Percentiles rank a stretch among this genome's conserved stretches.
phyloP scores from a whole-genome alignment of 2,797 vertebrate species.

The Sitta carolinensis region DNA sequence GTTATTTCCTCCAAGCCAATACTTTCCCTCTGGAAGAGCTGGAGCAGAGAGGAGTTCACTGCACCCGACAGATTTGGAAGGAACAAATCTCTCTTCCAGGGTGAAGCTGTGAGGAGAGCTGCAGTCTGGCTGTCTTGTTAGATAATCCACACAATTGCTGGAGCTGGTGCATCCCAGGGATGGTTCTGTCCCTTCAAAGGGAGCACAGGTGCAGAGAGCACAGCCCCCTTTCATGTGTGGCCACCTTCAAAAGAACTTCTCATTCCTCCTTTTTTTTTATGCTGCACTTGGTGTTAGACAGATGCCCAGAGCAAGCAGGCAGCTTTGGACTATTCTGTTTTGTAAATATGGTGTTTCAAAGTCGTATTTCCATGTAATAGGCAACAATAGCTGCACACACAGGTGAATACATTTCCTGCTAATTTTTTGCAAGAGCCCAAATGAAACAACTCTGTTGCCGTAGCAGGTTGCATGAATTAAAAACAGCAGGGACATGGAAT shows the following conservation, averaged over 20 bases:
- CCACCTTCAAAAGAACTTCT: constrained; percentile 35
- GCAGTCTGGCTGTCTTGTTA: not conserved
- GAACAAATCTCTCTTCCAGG: not conserved
- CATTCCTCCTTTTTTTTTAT: not conserved
- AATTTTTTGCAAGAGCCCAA: not conserved
- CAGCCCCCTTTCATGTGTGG: not conserved
- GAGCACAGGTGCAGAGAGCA: constrained; percentile 5
- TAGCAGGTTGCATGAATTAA: not conserved
- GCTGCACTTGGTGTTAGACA: constrained; percentile 17
- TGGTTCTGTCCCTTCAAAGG: not conserved
- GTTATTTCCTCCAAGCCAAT: constrained; percentile 5
- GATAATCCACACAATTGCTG: not conserved
- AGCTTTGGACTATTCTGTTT: not conserved
- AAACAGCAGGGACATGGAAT: not conserved
- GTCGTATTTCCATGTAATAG: not conserved
- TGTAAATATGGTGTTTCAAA: not conserved
- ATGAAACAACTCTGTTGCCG: not conserved
- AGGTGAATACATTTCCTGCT: constrained; percentile 3
- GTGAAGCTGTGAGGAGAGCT: not conserved
- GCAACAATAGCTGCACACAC: not conserved
- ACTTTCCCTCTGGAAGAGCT: not conserved
- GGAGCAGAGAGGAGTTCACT: not conserved
- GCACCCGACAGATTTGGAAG: not conserved
- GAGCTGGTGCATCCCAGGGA: not conserved
- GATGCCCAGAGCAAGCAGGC: not conserved